phyloP scores from a whole-genome alignment of 2,113 vertebrate species.

The Hoplias malabaricus region DNA sequence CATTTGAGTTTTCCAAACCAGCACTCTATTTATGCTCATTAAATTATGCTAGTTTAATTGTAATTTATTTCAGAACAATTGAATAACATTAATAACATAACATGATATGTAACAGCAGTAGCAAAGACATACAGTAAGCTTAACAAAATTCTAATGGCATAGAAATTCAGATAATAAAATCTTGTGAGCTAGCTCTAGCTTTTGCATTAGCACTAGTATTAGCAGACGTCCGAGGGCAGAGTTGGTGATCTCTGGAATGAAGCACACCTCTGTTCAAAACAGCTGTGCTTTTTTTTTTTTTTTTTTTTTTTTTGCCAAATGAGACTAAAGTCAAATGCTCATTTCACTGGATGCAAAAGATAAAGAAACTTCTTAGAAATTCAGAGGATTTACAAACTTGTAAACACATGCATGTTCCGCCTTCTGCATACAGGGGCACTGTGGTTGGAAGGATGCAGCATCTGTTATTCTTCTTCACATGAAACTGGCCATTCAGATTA shows the following conservation, averaged over 20 bases:
- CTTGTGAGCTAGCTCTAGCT: too few relatives aligned
- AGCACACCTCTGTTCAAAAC: conserved; percentile 51
- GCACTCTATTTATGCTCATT: too few relatives aligned
- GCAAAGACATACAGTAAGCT: too few relatives aligned
- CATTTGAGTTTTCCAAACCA: too few relatives aligned
- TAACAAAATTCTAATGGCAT: too few relatives aligned
- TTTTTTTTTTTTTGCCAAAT: conserved; percentile 48
- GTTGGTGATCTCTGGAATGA: background rate
- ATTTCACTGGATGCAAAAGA: conserved; percentile 61
- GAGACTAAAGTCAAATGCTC: conserved; percentile 11
- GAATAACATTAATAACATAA: too few relatives aligned
- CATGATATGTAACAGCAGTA: too few relatives aligned
- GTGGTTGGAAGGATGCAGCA: conserved; percentile 44
- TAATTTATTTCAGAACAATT: too few relatives aligned
- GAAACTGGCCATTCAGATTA: background rate
- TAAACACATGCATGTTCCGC: conserved; percentile 68
- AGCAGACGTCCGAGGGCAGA: conserved; percentile 37
- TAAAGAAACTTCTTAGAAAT: conserved; percentile 40
- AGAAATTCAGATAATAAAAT: too few relatives aligned
- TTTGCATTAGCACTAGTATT: conserved; percentile 15
- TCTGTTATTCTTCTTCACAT: background rate
- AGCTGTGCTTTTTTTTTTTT: conserved; percentile 26
- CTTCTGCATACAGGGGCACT: conserved; percentile 56
- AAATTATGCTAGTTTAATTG: too few relatives aligned
- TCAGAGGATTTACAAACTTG: conserved; percentile 44